Evolutionary conservation across 1,140 invertebrate species (phyloP), one percentile per base, ranked within the genome.

Genomic region (Planococcus citri): DNA sequence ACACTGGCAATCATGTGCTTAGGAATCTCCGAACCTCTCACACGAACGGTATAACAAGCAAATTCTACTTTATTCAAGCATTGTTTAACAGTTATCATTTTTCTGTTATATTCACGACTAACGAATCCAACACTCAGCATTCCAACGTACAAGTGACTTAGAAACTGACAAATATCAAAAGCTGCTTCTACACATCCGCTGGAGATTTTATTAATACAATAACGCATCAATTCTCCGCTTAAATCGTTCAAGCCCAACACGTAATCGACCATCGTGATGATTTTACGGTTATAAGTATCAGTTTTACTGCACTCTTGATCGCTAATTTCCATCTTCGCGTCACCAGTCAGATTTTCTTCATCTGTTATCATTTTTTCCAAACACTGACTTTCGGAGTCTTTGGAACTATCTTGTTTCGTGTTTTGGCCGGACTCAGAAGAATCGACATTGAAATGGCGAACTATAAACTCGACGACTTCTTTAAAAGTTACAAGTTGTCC

Each of bases 151-250:
- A 94, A 84, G 20, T 84, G 76, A 75, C 87, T 85, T 3, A 93
- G 82, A 73, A 89, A 86, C 68, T 83, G 82, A 75, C 88, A 90
- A 3, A 87, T 84, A 69, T 87, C 78, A 68, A 75, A 86, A 86
- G 74, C 91, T 91, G 68, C 84, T 85, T 85, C 82, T n/a, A 88
- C 83, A 73, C 94, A 86, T 0, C 90, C 91, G 71, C 82, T 82
- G 0, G 88, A 86, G 29, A 95, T 82, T 74, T 86, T 88, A 74
- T 90, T 93, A 6, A 95, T 92, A 70, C 91, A 91, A 73, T 87
- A 85, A 70, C 92, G 82, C 92, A 95, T 95, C 24, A 95, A 76
- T 78, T 96, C 92, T 0, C 92, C 93, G 3, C 91, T 94, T 10
- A 94, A 80, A 80, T 96, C 93, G 8, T 88, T 87, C 51, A 95